Percentiles rank a stretch among this genome's conserved stretches.
These are phyloP conservation scores for Vulpes vulpes DNA, from an alignment of 2,113 vertebrate genomes.

Conservation along the genomic window DNA sequence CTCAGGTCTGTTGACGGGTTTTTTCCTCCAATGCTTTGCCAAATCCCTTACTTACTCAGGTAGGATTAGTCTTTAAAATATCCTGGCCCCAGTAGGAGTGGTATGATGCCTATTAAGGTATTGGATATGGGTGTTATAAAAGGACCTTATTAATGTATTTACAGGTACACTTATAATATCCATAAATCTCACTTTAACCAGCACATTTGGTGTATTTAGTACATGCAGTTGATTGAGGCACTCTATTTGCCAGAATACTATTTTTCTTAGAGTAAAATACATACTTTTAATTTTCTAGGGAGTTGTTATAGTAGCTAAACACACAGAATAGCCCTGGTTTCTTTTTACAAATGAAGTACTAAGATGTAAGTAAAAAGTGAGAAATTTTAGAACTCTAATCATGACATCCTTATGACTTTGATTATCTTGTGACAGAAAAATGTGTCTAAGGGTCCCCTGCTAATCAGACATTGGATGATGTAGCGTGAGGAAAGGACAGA, in stretches of 20 bases:
- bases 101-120: neutral
- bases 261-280: constrained; percentile 25
- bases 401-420: neutral
- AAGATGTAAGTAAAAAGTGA: neutral
- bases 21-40: neutral
- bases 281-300: neutral
- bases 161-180: neutral
- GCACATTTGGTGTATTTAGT: neutral
- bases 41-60: neutral
- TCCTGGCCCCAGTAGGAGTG: neutral
- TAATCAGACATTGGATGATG: neutral
- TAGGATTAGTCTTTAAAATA: neutral
- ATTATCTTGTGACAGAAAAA: neutral
- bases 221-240: neutral
- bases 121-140: neutral
- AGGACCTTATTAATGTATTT: neutral
- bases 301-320: neutral
- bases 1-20: neutral
- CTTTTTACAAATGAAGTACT: neutral
- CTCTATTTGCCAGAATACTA: neutral
- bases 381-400: neutral
- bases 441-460: neutral
- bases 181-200: neutral
- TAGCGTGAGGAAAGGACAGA: neutral
- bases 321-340: neutral